These are phyloP conservation scores for Alviniconcha strummeri DNA, from an alignment of 2,888 invertebrate species.

Conservation along the genomic window DNA sequence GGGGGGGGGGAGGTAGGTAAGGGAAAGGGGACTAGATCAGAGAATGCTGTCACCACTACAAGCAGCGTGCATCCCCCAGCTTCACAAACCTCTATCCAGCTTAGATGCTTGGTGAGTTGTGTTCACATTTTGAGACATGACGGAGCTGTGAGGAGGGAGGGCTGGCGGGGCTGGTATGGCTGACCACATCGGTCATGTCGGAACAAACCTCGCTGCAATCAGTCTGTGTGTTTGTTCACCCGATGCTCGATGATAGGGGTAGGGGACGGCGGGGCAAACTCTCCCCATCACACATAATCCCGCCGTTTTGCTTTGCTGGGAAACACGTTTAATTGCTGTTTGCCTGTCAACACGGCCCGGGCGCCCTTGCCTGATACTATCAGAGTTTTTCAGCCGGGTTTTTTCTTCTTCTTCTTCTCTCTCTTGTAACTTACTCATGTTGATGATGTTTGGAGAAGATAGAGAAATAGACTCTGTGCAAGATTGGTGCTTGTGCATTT, in stretches of 20 bases:
- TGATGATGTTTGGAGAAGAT: background rate
- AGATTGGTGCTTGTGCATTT: background rate
- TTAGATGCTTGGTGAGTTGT: no score
- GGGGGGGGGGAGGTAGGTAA: background rate
- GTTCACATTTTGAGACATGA: background rate
- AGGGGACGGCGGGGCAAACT: no score
- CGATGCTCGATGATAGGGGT: conserved; percentile 4
- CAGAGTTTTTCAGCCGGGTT: background rate
- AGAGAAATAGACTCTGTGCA: background rate
- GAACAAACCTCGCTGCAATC: background rate
- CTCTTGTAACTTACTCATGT: background rate
- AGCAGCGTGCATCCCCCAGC: no score
- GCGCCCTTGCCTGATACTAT: background rate
- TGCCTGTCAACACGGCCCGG: conserved; percentile 5
- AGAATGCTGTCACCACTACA: no score
- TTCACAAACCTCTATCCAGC: no score
- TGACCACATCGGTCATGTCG: conserved; percentile 7
- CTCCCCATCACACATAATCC: conserved; percentile 5
- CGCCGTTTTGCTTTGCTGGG: background rate
- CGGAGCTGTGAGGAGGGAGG: background rate
- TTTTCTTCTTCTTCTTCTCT: background rate
- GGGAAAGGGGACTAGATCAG: no score
- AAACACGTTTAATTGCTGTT: conserved; percentile 22
- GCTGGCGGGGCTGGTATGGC: background rate
- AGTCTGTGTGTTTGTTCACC: conserved; percentile 11